phyloP scores from a whole-genome alignment of 2,888 invertebrate species.

The Microctonus aethiopoides region DNA sequence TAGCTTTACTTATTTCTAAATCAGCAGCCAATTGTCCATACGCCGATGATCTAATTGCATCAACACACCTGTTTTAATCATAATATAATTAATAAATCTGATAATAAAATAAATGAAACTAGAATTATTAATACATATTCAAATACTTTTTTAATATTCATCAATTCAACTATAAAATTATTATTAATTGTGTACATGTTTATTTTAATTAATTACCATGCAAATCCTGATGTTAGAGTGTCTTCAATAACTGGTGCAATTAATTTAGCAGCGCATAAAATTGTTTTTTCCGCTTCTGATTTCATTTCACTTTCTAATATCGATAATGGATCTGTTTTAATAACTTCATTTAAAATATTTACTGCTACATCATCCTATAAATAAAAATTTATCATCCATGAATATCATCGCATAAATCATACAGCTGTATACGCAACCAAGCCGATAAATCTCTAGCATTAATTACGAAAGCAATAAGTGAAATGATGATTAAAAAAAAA shows the following conservation, averaged over 20 bases:
- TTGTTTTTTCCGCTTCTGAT: slow-evolving; percentile 82
- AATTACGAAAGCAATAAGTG: background rate
- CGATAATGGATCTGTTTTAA: slow-evolving; percentile 82
- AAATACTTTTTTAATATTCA: too few species aligned
- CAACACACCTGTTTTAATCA: slow-evolving; percentile 83
- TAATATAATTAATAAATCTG: background rate
- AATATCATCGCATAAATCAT: background rate
- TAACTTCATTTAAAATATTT: slow-evolving; percentile 76
- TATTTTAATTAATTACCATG: slow-evolving; percentile 58
- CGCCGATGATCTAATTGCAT: slow-evolving; percentile 90
- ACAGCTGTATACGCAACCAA: background rate
- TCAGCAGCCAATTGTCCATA: slow-evolving; percentile 85
- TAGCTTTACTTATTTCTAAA: slow-evolving; percentile 90
- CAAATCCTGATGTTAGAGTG: slow-evolving; percentile 73
- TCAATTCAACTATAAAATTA: too few species aligned
- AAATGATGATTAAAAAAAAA: background rate
- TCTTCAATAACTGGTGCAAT: slow-evolving; percentile 87
- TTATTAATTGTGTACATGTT: background rate
- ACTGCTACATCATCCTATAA: slow-evolving; percentile 70
- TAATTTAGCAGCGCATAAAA: slow-evolving; percentile 88
- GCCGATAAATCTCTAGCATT: background rate
- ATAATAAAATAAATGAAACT: background rate
- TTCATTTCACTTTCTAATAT: slow-evolving; percentile 78
- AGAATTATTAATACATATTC: too few species aligned
- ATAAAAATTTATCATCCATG: slow-evolving; percentile 7